A percentile compares a stretch with the other conserved stretches of the same genome.
phyloP scores from a whole-genome alignment of 2,888 invertebrate genomes.

The Actias luna region DNA sequence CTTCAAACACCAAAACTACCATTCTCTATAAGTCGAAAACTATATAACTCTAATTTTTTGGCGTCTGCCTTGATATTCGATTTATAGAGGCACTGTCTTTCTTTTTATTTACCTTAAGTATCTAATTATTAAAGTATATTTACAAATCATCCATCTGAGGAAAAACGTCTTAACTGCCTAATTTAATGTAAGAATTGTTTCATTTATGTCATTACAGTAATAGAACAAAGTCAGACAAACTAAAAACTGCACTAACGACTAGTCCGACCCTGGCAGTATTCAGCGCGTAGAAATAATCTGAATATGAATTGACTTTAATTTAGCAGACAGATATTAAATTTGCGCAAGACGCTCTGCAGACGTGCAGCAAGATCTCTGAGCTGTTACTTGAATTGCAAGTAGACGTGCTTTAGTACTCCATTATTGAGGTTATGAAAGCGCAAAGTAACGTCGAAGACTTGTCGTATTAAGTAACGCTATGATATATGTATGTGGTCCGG shows the following conservation, averaged over 20 bases:
- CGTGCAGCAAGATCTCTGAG: constrained; percentile 8
- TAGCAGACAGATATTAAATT: constrained; percentile 57
- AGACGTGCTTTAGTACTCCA: neutral
- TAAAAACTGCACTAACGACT: constrained; percentile 11
- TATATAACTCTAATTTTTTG: too few relatives aligned
- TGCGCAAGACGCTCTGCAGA: constrained; percentile 33
- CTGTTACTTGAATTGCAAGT: constrained; percentile 8
- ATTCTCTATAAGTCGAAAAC: too few relatives aligned
- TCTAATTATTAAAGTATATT: too few relatives aligned
- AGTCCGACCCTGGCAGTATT: neutral
- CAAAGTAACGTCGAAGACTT: neutral
- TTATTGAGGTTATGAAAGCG: neutral
- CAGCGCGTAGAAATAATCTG: constrained; percentile 44
- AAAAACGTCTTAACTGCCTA: too few relatives aligned
- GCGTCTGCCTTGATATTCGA: too few relatives aligned
- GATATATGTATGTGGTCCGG: neutral
- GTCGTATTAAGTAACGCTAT: neutral
- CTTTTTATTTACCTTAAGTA: too few relatives aligned
- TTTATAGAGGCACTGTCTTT: too few relatives aligned
- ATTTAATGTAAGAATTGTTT: too few relatives aligned
- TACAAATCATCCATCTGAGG: too few relatives aligned
- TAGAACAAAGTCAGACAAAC: neutral
- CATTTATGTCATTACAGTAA: neutral
- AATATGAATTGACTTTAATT: constrained; percentile 63
- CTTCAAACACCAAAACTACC: too few relatives aligned